These are phyloP conservation scores for Physella acuta DNA, from an alignment of 1,140 invertebrate genomes.

Conservation along the genomic window DNA sequence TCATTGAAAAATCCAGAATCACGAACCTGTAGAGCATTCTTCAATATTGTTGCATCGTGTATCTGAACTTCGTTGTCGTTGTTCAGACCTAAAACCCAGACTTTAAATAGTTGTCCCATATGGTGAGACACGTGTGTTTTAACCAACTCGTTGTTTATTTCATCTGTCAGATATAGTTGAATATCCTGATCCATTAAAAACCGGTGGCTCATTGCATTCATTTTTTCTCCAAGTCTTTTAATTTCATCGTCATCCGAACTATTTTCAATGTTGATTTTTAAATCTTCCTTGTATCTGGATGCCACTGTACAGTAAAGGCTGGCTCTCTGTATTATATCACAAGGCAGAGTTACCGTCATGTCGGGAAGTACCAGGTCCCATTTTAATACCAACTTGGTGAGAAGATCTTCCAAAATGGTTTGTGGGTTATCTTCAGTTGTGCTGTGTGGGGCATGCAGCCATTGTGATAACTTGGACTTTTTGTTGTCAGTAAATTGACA, in stretches of 20 bases:
- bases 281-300: neutral
- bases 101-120: neutral
- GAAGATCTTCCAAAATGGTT: neutral
- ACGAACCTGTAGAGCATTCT: too few relatives aligned
- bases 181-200: neutral
- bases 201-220: neutral
- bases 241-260: too few relatives aligned
- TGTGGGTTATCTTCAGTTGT: neutral
- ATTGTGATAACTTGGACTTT: neutral
- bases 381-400: conserved; percentile 1
- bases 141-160: neutral
- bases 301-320: neutral
- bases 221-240: too few relatives aligned
- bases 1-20: too few relatives aligned
- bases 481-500: neutral
- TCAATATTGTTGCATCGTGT: conserved; percentile 75
- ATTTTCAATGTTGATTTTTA: neutral
- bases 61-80: conserved; percentile 69
- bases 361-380: too few relatives aligned
- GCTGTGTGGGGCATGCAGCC: conserved; percentile 1
- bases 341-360: neutral
- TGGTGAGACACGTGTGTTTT: neutral
- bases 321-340: neutral
- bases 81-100: neutral
- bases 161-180: neutral